These are phyloP conservation scores for Onychostruthus taczanowskii DNA, from an alignment of 2,113 vertebrate genomes.

Conservation along the genomic window DNA sequence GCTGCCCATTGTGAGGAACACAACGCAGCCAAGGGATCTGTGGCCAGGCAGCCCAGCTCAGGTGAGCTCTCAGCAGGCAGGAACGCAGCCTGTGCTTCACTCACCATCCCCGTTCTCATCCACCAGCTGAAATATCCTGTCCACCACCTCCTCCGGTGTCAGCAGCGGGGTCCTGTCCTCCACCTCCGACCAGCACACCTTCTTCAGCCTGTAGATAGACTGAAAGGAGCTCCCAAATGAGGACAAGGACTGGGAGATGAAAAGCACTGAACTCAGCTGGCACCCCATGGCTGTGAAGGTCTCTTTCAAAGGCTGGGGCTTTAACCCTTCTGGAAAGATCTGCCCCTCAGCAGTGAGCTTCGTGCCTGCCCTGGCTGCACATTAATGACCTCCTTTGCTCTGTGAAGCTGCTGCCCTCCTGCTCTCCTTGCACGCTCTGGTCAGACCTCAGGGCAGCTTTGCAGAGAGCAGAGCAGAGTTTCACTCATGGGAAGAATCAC, in stretches of 20 bases:
- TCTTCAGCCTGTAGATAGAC: slow-evolving; percentile 94
- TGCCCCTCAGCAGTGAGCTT: neutral
- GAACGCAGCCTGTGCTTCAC: neutral
- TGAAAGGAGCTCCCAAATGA: slow-evolving; percentile 18
- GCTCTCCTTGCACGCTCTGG: fast-evolving
- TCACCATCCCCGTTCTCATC: slow-evolving; percentile 95
- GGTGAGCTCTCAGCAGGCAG: neutral
- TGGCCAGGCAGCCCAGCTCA: neutral
- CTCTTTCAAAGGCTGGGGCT: neutral
- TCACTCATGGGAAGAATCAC: neutral
- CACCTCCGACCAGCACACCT: slow-evolving; percentile 82
- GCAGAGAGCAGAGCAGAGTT: neutral
- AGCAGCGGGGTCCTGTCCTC: slow-evolving; percentile 79
- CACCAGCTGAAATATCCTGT: slow-evolving; percentile 94
- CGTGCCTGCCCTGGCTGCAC: fast-evolving
- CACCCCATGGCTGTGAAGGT: neutral
- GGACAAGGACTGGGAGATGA: neutral
- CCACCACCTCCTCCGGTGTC: slow-evolving; percentile 90
- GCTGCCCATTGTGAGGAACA: neutral
- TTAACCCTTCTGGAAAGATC: neutral
- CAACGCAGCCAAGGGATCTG: neutral
- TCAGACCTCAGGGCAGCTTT: neutral
- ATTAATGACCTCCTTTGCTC: neutral
- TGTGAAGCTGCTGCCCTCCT: neutral
- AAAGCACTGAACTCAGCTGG: neutral